phyloP scores from a whole-genome alignment of 2,888 invertebrate species.

The Timema podura region DNA sequence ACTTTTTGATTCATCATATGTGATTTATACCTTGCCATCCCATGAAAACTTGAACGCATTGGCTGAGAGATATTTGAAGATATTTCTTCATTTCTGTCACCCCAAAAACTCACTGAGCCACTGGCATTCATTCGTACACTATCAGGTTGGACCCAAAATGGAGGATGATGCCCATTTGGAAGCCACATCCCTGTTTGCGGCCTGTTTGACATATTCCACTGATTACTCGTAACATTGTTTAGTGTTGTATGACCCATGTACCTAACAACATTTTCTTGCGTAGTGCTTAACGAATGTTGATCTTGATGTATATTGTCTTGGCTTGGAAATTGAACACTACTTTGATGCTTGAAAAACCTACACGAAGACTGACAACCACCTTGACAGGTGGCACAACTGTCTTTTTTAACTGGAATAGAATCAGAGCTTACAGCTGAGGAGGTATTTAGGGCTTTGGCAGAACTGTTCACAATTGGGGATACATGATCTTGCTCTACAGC shows the following conservation, averaged over 20 bases:
- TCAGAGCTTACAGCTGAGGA: background rate
- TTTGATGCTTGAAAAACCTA: conserved; percentile 12
- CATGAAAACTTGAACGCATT: no score
- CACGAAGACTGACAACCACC: conserved; percentile 18
- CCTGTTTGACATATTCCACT: conserved; percentile 9
- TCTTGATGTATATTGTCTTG: background rate
- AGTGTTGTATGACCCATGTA: conserved; percentile 20
- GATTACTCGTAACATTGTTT: conserved; percentile 1
- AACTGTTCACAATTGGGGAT: no score
- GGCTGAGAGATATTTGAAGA: background rate
- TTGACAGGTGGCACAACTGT: conserved; percentile 17
- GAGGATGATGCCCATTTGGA: conserved; percentile 18
- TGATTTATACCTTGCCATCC: no score
- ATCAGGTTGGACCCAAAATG: conserved; percentile 19
- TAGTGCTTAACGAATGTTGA: background rate
- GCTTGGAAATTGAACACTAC: conserved; percentile 9
- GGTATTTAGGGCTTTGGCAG: no score
- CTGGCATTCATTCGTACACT: background rate
- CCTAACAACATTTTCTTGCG: conserved; percentile 25
- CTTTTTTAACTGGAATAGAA: conserved; percentile 5
- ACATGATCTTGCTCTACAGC: no score
- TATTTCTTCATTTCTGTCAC: background rate
- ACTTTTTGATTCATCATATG: background rate
- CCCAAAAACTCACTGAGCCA: conserved; percentile 10
- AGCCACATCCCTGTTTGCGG: conserved; percentile 19